Evolutionary conservation across 1,140 invertebrate genomes (phyloP), one percentile per base, ranked within the genome.

Genomic region (Temnothorax nylanderi): DNA sequence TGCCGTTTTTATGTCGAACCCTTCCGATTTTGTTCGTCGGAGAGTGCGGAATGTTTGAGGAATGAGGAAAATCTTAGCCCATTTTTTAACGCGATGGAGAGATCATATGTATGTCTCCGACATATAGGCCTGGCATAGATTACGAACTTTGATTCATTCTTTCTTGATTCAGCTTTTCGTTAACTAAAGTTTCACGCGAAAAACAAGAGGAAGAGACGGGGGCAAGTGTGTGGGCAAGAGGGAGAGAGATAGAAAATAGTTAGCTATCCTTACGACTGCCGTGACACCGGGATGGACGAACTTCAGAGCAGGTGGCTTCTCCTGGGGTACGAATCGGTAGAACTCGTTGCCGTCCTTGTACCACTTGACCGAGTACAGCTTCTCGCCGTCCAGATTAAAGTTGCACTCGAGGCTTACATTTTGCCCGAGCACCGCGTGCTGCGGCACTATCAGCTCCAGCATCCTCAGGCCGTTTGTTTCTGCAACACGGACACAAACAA

Each of bases 321-420:
- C 97, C 78, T 96, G 95, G 2, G 97, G 97, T 67, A 97, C 96
- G 94, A 97, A 98, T 94, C 97, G 96, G 94, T 97, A 98, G 95
- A 98, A 98, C 94, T 98, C 97, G 90, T 97, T 96, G 84, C 96
- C 96, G 88, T 97, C 97, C 94, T 97, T 97, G 96, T 98, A 98
- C 97, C 97, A 98, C 95, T 98, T 98, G 78, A 98, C 97, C 6
- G 97, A 97, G 93, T 98, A 98, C 41, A 98, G 96, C 32, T 95
- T 94, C 86, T 97, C 97, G 32, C 94, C 94, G 89, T 97, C 97
- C 92, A 97, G 94, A 92, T 97, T 95, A 93, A 96, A 97, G 87
- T 96, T 95, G 93, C 97, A 97, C 92, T 96, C 95, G 87, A 97
- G 94, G 72, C 93, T 93, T 41, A 96, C 96, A 81, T 96, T 95